Percentiles rank a stretch among this genome's conserved stretches.
Evolutionary conservation across 2,797 vertebrate genomes (phyloP).

Genomic region (Aldrovandia affinis): DNA sequence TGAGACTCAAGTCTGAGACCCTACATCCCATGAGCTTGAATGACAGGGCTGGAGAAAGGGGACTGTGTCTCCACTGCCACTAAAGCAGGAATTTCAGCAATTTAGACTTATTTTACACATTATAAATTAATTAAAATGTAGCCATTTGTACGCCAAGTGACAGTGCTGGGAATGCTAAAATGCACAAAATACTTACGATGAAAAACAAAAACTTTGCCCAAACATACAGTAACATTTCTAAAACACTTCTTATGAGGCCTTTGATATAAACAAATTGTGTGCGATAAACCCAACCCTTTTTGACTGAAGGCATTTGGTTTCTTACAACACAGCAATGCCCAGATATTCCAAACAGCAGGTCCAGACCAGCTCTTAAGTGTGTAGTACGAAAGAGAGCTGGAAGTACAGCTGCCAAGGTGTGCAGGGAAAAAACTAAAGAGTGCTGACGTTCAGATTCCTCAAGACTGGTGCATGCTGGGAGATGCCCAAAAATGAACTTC

Average conservation of each 20-base stretch:
- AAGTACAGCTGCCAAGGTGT: conserved; percentile 7
- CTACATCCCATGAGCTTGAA: no score
- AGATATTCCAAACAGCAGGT: background rate
- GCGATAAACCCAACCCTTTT: background rate
- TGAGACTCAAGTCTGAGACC: no score
- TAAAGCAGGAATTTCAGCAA: no score
- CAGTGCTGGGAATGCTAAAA: background rate
- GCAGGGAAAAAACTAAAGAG: background rate
- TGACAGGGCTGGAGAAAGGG: no score
- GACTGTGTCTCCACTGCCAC: no score
- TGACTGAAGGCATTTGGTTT: background rate
- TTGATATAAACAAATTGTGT: background rate
- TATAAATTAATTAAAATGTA: background rate
- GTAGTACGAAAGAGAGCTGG: background rate
- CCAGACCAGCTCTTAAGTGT: background rate
- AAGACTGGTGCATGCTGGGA: conserved; percentile 12
- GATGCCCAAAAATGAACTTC: conserved; percentile 8
- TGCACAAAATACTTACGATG: background rate
- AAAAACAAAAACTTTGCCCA: background rate
- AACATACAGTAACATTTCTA: background rate
- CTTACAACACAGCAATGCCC: background rate
- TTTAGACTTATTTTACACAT: background rate
- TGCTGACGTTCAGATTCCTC: conserved; percentile 12
- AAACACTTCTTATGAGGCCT: background rate
- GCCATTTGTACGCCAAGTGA: background rate